Evolutionary conservation across 1,140 invertebrate genomes (phyloP), one percentile per base, ranked within the genome.

Genomic region (Neodiprion virginianus): DNA sequence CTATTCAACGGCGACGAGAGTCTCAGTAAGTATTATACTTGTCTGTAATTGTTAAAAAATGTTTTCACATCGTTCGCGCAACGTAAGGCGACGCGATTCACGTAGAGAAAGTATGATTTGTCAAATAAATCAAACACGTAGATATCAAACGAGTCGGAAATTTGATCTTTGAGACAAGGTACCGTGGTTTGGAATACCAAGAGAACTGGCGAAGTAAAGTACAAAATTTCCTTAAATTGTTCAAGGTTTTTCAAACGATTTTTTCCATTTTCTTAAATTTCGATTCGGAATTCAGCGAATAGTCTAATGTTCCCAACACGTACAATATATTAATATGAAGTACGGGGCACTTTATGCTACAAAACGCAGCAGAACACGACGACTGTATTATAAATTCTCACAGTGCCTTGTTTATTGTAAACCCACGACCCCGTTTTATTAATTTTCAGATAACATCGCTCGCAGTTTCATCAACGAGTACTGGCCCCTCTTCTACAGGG

Each of bases 401-500:
- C 53, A 61, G 8, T 8, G 53, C 8, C 11, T 14, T 61, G 53
- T 8, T 61, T 61, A 61, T 17, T 40, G 53, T 17, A 61, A 61
- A 61, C n/a, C 8, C 48, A 12, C 17, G 21, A 10, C 71, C 61
- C 71, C 68, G 73, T 1, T 5, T 40, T 40, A 40, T 40, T 40
- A 40, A 73, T 75, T 89, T 89, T 73, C 83, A 92, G 91, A 89
- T 40, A 84, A 88, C 69, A 81, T 90, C 10, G 90, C 88, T 8
- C 78, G 89, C 17, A 79, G 78, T 61, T 89, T 92, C 75, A 85
- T 88, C 0, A 92, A 92, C 71, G 88, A 90, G 70, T 90, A 92
- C 74, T 92, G 91, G 91, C 88, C 88, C 74, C n/a, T 87, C 0
- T 75, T 92, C 1, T 92, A 92, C 75, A 87, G 83, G 40, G 85